phyloP scores from a whole-genome alignment of 2,113 vertebrate species.

The Aptenodytes patagonicus region DNA sequence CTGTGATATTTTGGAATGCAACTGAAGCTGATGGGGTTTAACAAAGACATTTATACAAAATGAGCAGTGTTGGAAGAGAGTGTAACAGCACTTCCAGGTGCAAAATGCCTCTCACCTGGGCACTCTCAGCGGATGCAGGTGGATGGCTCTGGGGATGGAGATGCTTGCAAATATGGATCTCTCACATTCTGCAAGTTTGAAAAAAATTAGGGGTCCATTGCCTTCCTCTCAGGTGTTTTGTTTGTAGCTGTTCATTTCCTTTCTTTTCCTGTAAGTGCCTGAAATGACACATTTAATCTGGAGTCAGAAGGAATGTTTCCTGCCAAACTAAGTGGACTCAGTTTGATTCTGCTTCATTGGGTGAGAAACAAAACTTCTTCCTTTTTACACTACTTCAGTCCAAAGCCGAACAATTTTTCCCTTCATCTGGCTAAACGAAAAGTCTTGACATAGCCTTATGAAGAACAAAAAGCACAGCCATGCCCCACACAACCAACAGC shows the following conservation, averaged over 20 bases:
- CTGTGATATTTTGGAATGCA: background rate
- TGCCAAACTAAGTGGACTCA: background rate
- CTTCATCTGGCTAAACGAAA: background rate
- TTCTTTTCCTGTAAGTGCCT: background rate
- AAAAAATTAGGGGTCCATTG: background rate
- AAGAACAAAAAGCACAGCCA: background rate
- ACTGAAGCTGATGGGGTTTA: background rate
- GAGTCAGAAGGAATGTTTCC: background rate
- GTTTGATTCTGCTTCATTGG: background rate
- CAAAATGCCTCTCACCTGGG: background rate
- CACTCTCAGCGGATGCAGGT: background rate
- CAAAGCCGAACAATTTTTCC: background rate
- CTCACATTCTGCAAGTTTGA: background rate
- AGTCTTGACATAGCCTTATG: background rate
- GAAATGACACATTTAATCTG: background rate
- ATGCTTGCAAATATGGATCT: background rate
- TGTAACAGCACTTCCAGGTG: background rate
- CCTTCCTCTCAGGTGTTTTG: background rate
- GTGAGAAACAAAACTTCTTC: background rate
- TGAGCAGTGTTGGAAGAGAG: background rate
- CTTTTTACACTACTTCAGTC: background rate
- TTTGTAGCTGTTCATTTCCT: background rate
- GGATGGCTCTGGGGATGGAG: background rate
- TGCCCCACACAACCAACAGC: background rate
- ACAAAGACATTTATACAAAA: background rate